These are phyloP conservation scores for Hydropotes inermis DNA, from an alignment of 2,113 vertebrate species.

Conservation along the genomic window DNA sequence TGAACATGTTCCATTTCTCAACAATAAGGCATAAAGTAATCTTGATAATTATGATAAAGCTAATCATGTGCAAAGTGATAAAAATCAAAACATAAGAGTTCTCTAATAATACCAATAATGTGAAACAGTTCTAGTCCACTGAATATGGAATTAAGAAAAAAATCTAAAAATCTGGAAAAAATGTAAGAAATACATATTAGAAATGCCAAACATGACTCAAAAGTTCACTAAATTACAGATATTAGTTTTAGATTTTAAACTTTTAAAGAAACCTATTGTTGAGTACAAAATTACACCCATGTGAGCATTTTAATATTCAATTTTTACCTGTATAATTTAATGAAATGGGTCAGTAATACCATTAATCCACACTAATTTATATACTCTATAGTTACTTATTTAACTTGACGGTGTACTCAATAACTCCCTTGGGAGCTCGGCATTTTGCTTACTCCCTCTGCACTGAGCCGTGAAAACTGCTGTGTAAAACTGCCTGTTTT, in stretches of 20 bases:
- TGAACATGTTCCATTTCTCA: neutral
- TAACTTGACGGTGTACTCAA: neutral
- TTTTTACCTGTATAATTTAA: constrained; percentile 13
- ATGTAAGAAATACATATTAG: neutral
- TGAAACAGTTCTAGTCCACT: neutral
- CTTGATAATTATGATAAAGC: neutral
- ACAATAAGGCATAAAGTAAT: neutral
- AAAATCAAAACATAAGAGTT: neutral
- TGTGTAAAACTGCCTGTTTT: neutral
- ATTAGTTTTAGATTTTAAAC: neutral
- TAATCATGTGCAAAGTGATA: neutral
- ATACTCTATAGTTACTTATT: neutral
- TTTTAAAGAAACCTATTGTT: neutral
- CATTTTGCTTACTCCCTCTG: neutral
- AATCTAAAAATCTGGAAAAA: neutral
- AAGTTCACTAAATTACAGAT: neutral
- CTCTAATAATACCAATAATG: neutral
- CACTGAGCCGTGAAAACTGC: neutral
- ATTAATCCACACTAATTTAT: neutral
- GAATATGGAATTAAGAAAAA: neutral
- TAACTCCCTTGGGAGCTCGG: neutral
- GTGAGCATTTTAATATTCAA: neutral
- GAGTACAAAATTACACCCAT: neutral
- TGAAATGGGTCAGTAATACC: neutral
- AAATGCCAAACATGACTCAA: neutral